phyloP scores from a whole-genome alignment of 1,140 invertebrate genomes.

The Myzus persicae region DNA sequence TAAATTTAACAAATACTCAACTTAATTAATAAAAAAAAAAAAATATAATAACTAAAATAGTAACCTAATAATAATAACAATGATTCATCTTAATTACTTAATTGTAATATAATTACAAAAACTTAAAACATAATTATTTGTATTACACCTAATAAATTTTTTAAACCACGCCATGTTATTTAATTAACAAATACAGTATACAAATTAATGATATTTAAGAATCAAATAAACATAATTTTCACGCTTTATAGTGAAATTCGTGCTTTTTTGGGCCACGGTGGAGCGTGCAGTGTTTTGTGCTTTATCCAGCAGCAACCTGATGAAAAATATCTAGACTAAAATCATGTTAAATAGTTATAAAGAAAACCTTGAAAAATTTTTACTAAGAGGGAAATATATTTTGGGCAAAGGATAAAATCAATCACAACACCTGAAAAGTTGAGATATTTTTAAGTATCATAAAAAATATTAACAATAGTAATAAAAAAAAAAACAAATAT shows the following conservation, averaged over 20 bases:
- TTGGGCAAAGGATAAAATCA: slow-evolving; percentile 44
- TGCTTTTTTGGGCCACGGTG: slow-evolving; percentile 55
- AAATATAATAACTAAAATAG: neutral
- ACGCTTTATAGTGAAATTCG: slow-evolving; percentile 46
- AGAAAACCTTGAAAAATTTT: slow-evolving; percentile 42
- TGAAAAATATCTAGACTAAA: slow-evolving; percentile 57
- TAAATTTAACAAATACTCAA: slow-evolving; percentile 51
- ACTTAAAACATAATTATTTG: slow-evolving; percentile 37
- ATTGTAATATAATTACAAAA: slow-evolving; percentile 37
- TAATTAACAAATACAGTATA: slow-evolving; percentile 39
- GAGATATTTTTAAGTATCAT: slow-evolving; percentile 24
- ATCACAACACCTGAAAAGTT: slow-evolving; percentile 52
- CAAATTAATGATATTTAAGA: slow-evolving; percentile 38
- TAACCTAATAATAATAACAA: slow-evolving; percentile 9
- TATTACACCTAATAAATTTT: slow-evolving; percentile 28
- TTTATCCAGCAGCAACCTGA: slow-evolving; percentile 54
- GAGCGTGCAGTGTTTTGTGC: slow-evolving; percentile 52
- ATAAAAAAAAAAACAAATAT: neutral
- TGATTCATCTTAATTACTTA: slow-evolving; percentile 41
- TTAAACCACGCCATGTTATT: neutral
- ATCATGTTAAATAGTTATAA: slow-evolving; percentile 57
- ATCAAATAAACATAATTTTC: neutral
- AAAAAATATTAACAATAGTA: neutral
- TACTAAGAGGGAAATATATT: slow-evolving; percentile 40
- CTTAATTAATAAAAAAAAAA: neutral